Percentiles rank a stretch among this genome's conserved stretches.
Conservation (phyloP, 2,113 vertebrate genomes). For the Haemorhous mexicanus region DNA sequence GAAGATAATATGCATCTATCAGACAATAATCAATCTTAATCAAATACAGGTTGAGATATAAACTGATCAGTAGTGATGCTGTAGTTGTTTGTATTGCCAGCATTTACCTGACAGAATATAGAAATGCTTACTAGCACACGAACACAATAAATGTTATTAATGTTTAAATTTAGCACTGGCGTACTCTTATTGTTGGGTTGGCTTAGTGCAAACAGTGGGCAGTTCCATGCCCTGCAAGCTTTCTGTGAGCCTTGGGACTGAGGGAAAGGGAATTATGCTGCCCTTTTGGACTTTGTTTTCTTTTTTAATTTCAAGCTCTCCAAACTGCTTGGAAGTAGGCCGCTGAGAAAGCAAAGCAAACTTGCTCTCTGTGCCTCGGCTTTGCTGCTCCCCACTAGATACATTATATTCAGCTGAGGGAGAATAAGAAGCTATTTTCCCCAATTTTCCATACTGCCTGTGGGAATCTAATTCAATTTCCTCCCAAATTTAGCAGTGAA, state of each 20-base stretch:
- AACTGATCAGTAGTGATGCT: not conserved
- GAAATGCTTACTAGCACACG: not conserved
- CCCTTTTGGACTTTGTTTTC: constrained; percentile 4
- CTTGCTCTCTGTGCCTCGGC: not conserved
- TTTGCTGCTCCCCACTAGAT: constrained; percentile 62
- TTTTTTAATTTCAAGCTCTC: constrained; percentile 55
- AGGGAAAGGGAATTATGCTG: not conserved
- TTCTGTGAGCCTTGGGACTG: not conserved
- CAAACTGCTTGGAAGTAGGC: constrained; percentile 56
- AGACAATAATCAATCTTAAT: not conserved
- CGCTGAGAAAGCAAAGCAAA: constrained; percentile 43
- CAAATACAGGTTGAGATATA: not conserved
- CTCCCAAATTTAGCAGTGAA: constrained; percentile 70
- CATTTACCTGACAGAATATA: not conserved
- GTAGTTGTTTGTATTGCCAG: not conserved
- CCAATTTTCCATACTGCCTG: constrained; percentile 79
- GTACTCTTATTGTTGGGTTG: not conserved
- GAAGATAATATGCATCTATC: not conserved
- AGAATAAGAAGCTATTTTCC: constrained; percentile 78
- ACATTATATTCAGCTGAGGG: constrained; percentile 70
- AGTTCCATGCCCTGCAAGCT: not conserved
- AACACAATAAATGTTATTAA: not conserved
- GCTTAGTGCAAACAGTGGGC: not conserved
- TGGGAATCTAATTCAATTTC: constrained; percentile 86
- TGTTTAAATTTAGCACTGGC: not conserved